Conservation (phyloP, 92 coral and sea anemone genomes). For the Phenganax stokvisi region DNA sequence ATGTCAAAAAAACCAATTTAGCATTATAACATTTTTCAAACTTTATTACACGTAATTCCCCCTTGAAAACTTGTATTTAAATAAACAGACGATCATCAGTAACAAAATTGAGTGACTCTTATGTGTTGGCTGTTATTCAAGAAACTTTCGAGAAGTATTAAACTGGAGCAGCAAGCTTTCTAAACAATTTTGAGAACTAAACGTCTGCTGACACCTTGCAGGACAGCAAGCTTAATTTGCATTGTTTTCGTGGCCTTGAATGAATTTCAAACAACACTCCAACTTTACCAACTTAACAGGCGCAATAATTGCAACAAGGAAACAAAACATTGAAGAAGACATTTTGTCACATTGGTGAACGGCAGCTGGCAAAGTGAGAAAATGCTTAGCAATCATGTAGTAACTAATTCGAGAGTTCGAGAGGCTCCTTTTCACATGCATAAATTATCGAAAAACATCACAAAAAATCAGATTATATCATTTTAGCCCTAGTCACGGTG, state of each 20-base stretch:
- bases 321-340: background rate
- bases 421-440: slow-evolving; percentile 36
- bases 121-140: background rate
- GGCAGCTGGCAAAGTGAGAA: slow-evolving; percentile 41
- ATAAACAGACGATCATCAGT: background rate
- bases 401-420: slow-evolving; percentile 37
- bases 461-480: slow-evolving; percentile 14
- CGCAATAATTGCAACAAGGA: background rate
- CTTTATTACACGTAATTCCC: too few relatives aligned
- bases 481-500: slow-evolving; percentile 5
- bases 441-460: slow-evolving; percentile 36
- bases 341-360: background rate
- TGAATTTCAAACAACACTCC: slow-evolving; percentile 11
- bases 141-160: background rate
- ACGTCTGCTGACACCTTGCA: background rate
- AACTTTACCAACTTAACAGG: background rate
- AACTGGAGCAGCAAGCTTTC: background rate
- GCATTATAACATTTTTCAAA: too few relatives aligned
- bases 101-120: slow-evolving; percentile 14
- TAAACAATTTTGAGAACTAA: background rate
- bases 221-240: slow-evolving; percentile 6
- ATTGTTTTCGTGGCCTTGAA: slow-evolving; percentile 18
- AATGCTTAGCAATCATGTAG: slow-evolving; percentile 37
- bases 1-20: too few relatives aligned
- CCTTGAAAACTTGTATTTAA: background rate